Base-by-base conservation (phyloP, 2,888 invertebrate genomes). In the Blomia tropicalis region DNA sequence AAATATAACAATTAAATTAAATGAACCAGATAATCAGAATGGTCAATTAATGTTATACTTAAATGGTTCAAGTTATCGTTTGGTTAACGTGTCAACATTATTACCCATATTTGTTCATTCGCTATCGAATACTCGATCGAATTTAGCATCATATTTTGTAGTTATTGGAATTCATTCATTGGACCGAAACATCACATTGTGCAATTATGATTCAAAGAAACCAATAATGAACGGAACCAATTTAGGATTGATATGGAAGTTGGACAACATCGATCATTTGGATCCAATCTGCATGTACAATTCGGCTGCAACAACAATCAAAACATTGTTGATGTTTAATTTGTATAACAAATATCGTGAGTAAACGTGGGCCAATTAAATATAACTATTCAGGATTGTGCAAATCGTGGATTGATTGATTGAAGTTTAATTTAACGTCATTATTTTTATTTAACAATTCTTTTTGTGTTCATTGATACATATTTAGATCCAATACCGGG, bases 401-500 rank as follows among this genome's bases (percentile, higher is more conserved):
- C n/a, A n/a, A n/a, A n/a, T n/a, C n/a, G n/a, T n/a, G n/a, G n/a
- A n/a, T n/a, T n/a, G n/a, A n/a, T n/a, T n/a, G n/a, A n/a, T n/a
- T n/a, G 14, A 41, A n/a, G 41, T 41, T 4, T 5, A 41, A 41
- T 2, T 5, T 41, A n/a, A 2, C 19, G 2, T n/a, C 5, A 41
- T 41, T 41, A 41, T 41, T 4, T 47, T 47, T 2, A 47, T 47
- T 2, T 19, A 47, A 19, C 2, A 3, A 47, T 47, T 47, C 11
- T 23, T 41, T 41, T 41, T n/a, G n/a, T n/a, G n/a, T 27, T 47
- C 7, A 36, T 47, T 47, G n/a, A 47, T 47, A 11, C n/a, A 4
- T 23, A 61, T n/a, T 60, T 73, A 85, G 85, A 81, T 71, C 86
- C 86, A 0, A 75, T 84, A 66, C 85, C 86, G n/a, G 87, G 86